These are phyloP conservation scores for Blera fallax DNA, from an alignment of 2,888 invertebrate species.

Conservation along the genomic window DNA sequence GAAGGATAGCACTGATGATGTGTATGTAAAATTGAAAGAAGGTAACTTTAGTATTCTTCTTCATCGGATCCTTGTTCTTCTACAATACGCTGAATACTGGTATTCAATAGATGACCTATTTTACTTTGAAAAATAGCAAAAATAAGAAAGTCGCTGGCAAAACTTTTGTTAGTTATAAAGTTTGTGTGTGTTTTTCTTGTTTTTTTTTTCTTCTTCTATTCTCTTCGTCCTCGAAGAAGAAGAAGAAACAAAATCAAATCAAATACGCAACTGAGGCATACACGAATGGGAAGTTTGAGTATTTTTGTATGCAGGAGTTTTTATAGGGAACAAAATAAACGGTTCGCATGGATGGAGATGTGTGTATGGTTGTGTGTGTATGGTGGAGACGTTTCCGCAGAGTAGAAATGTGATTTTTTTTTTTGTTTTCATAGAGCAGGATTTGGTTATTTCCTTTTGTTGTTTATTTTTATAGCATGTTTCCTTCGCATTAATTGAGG, in stretches of 20 bases:
- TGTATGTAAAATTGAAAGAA: constrained; percentile 9
- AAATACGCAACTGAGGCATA: constrained; percentile 31
- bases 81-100: not conserved
- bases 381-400: not conserved
- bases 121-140: constrained; percentile 13
- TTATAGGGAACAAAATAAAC: constrained; percentile 20
- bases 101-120: constrained; percentile 54
- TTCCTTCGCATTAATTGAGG: constrained; percentile 14
- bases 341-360: not conserved
- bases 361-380: not conserved
- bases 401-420: constrained; percentile 6
- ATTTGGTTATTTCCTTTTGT: constrained; percentile 30
- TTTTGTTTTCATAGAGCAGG: constrained; percentile 20
- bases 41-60: not conserved
- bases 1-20: too few species aligned
- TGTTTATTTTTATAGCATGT: constrained; percentile 35
- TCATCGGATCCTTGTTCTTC: not conserved
- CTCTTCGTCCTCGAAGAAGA: not conserved
- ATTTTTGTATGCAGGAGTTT: constrained; percentile 17
- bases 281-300: constrained; percentile 1
- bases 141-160: constrained; percentile 24
- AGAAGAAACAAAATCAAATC: constrained; percentile 33
- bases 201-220: not conserved
- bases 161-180: constrained; percentile 59
- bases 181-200: not conserved